These are phyloP conservation scores for Theocolax elegans DNA, from an alignment of 1,140 invertebrate genomes.

Conservation along the genomic window DNA sequence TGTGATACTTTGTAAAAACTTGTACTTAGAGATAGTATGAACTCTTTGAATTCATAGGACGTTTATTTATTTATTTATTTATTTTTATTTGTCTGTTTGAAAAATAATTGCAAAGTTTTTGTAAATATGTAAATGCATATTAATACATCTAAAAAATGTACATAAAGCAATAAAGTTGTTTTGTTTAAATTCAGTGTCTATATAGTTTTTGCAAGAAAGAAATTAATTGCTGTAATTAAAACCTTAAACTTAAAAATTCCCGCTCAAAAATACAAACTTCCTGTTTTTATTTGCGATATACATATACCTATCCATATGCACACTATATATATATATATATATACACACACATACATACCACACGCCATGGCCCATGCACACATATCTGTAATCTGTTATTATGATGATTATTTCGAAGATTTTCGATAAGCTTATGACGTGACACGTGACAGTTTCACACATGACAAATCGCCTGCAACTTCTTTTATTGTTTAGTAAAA, in stretches of 20 bases:
- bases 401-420: too few relatives aligned
- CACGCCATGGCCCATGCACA: too few relatives aligned
- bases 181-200: constrained; percentile 16
- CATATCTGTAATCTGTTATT: too few relatives aligned
- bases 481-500: background rate
- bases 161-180: too few relatives aligned
- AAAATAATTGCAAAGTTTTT: background rate
- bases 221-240: too few relatives aligned
- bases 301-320: background rate
- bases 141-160: constrained; percentile 17
- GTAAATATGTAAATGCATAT: constrained; percentile 22
- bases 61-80: constrained; percentile 36
- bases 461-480: background rate
- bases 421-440: too few relatives aligned
- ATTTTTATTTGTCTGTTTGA: background rate
- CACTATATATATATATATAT: too few relatives aligned
- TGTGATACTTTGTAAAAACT: constrained; percentile 22
- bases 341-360: too few relatives aligned
- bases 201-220: too few relatives aligned
- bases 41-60: background rate
- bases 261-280: constrained; percentile 6
- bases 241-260: constrained; percentile 5
- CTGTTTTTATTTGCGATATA: background rate
- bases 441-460: background rate
- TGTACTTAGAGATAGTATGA: constrained; percentile 15